These are phyloP conservation scores for Tetanocera ferruginea DNA, from an alignment of 2,888 invertebrate species.

Conservation along the genomic window DNA sequence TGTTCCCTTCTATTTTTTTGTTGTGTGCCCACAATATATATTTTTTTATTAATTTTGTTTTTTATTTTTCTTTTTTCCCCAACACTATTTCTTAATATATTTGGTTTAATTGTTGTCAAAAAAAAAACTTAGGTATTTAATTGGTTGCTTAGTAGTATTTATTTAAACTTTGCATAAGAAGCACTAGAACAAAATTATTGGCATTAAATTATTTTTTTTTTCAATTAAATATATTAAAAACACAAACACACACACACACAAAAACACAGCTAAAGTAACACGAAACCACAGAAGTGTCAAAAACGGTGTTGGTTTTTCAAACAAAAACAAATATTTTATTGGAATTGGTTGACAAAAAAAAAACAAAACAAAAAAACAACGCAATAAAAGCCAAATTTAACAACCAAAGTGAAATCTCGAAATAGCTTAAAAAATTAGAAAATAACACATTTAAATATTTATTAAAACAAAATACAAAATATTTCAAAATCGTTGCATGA, in stretches of 20 bases:
- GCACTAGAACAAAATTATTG: constrained; percentile 22
- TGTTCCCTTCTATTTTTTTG: constrained; percentile 39
- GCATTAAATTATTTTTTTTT: not conserved
- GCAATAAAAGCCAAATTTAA: not conserved
- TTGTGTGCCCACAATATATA: constrained; percentile 39
- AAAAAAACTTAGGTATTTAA: constrained; percentile 43
- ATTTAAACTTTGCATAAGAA: not conserved
- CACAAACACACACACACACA: constrained; percentile 10
- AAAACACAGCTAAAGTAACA: not conserved
- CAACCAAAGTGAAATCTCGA: constrained; percentile 54
- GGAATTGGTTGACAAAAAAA: not conserved
- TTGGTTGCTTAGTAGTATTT: constrained; percentile 39
- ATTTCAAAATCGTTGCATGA: constrained; percentile 15
- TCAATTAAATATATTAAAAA: constrained; percentile 4
- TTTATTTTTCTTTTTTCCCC: constrained; percentile 45
- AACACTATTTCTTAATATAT: constrained; percentile 51
- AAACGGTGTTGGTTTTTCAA: constrained; percentile 17
- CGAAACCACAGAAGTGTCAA: not conserved
- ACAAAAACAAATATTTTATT: not conserved
- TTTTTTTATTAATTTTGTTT: constrained; percentile 57
- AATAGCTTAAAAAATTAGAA: constrained; percentile 50
- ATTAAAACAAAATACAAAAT: not conserved
- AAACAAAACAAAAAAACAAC: not conserved
- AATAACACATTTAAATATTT: not conserved
- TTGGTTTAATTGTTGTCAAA: constrained; percentile 38